These are phyloP conservation scores for Heliothis subflexa DNA, from an alignment of 1,140 invertebrate genomes.

Conservation along the genomic window DNA sequence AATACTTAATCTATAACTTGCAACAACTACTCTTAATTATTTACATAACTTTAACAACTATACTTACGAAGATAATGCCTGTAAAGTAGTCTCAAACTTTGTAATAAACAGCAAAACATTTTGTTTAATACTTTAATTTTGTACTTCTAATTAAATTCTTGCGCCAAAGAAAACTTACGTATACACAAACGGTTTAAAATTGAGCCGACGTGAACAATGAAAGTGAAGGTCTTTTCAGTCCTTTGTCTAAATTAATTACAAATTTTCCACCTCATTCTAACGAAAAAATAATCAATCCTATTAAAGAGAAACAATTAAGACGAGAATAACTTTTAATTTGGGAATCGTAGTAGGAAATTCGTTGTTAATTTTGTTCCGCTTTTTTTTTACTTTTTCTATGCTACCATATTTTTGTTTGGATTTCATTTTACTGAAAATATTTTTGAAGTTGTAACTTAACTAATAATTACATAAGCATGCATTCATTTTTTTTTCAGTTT, in stretches of 20 bases:
- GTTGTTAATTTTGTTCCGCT: background rate
- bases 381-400: background rate
- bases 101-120: conserved; percentile 1
- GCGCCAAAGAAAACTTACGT: background rate
- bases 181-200: conserved; percentile 24
- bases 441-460: too few relatives aligned
- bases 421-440: background rate
- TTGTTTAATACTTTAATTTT: conserved; percentile 10
- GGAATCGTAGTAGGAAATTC: conserved; percentile 19
- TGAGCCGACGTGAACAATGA: conserved; percentile 31
- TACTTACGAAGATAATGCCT: too few relatives aligned
- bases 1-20: too few relatives aligned
- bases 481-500: too few relatives aligned
- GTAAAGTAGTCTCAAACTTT: background rate
- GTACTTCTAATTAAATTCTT: conserved; percentile 30
- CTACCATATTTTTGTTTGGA: background rate
- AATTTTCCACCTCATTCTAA: conserved; percentile 33
- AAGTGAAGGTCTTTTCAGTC: conserved; percentile 25
- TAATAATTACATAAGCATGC: too few relatives aligned
- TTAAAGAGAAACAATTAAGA: conserved; percentile 19
- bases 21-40: too few relatives aligned
- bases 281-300: conserved; percentile 37
- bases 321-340: conserved; percentile 33
- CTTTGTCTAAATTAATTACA: conserved; percentile 38
- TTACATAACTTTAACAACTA: too few relatives aligned